These are phyloP conservation scores for Leptinotarsa lineolata DNA, from an alignment of 1,140 invertebrate genomes.

Conservation along the genomic window DNA sequence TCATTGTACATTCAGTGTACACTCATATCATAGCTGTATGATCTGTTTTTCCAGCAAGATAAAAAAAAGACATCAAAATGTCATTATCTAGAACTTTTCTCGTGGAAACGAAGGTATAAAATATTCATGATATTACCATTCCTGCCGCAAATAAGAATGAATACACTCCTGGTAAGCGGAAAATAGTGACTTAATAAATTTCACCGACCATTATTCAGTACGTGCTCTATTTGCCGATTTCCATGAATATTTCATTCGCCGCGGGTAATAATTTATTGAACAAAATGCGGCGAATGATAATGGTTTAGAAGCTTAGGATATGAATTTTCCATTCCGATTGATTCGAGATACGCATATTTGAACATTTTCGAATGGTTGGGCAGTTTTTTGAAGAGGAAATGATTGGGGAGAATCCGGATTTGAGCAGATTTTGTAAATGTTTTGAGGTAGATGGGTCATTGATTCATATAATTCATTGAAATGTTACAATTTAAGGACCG, in stretches of 20 bases:
- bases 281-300: not conserved
- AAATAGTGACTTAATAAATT: slow-evolving; percentile 1
- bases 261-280: not conserved
- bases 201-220: not conserved
- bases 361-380: no score
- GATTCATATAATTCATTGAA: no score
- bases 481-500: no score
- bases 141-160: not conserved
- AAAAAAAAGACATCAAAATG: no score
- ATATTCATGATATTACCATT: not conserved
- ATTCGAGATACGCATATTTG: not conserved
- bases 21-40: no score
- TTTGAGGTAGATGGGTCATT: no score
- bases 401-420: no score
- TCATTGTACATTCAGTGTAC: no score
- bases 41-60: no score
- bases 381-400: no score
- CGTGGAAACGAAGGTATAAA: not conserved
- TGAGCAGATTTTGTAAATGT: no score
- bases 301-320: not conserved
- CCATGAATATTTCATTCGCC: slow-evolving; percentile 5
- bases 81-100: no score
- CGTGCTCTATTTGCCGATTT: not conserved
- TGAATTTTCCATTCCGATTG: not conserved
- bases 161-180: not conserved